These are phyloP conservation scores for Acipenser oxyrinchus DNA, from an alignment of 2,797 vertebrate genomes.

Conservation along the genomic window DNA sequence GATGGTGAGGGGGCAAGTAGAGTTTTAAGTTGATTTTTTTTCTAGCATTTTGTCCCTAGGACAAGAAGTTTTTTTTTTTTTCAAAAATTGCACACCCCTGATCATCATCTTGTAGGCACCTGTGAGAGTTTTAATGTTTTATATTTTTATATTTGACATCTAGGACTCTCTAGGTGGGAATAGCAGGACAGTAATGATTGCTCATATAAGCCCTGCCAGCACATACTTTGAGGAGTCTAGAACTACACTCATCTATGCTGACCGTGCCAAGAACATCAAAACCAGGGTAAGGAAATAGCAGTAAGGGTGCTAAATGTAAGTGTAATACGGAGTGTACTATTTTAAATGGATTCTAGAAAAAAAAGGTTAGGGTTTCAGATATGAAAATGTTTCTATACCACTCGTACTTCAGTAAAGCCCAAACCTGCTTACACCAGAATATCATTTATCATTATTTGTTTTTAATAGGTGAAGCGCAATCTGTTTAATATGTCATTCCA, in stretches of 20 bases:
- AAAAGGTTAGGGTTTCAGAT: not conserved
- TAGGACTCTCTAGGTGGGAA: slow-evolving; percentile 48
- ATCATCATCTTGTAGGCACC: not conserved
- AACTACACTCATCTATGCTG: slow-evolving; percentile 42
- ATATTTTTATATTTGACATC: slow-evolving; percentile 1
- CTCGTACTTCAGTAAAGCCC: not conserved
- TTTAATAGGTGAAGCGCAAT: slow-evolving; percentile 47
- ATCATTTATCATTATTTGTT: not conserved
- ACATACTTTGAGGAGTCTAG: slow-evolving; percentile 43
- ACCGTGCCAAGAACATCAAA: slow-evolving; percentile 42
- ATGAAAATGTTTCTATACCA: not conserved
- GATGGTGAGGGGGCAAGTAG: no score
- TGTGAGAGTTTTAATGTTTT: not conserved
- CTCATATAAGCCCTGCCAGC: slow-evolving; percentile 49
- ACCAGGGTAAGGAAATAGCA: slow-evolving; percentile 29
- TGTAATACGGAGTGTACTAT: not conserved
- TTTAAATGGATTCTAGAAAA: no score
- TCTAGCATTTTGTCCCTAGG: no score
- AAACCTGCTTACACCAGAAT: not conserved
- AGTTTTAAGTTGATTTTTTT: no score
- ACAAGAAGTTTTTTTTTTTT: no score
- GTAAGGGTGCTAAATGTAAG: not conserved
- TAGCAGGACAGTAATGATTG: slow-evolving; percentile 43
- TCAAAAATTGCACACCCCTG: no score
- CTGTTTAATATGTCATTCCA: slow-evolving; percentile 39